These are phyloP conservation scores for Polydrusus tereticollis DNA, from an alignment of 2,888 invertebrate species.

Conservation along the genomic window DNA sequence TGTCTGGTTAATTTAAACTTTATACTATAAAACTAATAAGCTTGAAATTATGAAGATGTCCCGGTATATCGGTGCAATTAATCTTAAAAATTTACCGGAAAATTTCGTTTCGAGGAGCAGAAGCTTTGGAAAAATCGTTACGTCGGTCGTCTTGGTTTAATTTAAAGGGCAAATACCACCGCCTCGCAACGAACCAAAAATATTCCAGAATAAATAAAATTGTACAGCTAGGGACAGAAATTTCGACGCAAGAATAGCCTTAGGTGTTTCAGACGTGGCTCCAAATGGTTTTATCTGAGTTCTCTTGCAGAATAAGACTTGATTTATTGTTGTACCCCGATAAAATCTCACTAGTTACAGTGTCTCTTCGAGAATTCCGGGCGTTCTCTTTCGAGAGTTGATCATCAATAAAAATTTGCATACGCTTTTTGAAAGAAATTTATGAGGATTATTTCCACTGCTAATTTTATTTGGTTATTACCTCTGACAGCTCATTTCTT, in stretches of 20 bases:
- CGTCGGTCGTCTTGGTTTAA: constrained; percentile 54
- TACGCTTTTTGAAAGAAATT: constrained; percentile 34
- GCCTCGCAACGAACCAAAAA: constrained; percentile 58
- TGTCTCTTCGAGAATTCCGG: constrained; percentile 53
- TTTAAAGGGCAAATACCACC: constrained; percentile 61
- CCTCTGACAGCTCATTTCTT: background rate
- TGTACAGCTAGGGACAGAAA: constrained; percentile 61
- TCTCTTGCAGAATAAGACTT: constrained; percentile 64
- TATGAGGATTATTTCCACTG: constrained; percentile 18
- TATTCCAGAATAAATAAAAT: constrained; percentile 65
- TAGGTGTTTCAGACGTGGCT: constrained; percentile 64
- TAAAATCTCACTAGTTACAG: constrained; percentile 65
- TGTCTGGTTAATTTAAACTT: constrained; percentile 35
- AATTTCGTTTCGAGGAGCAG: constrained; percentile 29
- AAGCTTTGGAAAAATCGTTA: constrained; percentile 39
- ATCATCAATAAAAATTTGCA: constrained; percentile 59
- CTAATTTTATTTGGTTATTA: constrained; percentile 24
- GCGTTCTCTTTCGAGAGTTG: constrained; percentile 58
- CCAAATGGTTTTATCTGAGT: constrained; percentile 50
- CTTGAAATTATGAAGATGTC: constrained; percentile 45
- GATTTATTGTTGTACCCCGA: constrained; percentile 65
- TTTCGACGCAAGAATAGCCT: constrained; percentile 64
- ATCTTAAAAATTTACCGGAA: constrained; percentile 40
- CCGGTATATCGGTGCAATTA: constrained; percentile 39
- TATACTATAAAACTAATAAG: constrained; percentile 40